Evolutionary conservation across 2,113 vertebrate species (phyloP).

Genomic region (Stigmatopora nigra): DNA sequence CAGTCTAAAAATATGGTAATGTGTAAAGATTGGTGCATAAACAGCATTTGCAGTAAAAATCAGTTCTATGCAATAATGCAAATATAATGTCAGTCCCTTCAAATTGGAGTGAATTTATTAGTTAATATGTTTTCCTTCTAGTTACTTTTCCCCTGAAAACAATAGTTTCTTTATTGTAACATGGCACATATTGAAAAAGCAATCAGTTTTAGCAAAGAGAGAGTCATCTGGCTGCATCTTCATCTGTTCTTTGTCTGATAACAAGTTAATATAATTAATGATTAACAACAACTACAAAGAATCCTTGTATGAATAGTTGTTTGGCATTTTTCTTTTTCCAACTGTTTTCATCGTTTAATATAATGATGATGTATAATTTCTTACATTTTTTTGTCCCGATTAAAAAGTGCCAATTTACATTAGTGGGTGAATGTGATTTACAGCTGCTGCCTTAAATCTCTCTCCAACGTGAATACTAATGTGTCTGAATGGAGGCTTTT

Average conservation of each 20-base stretch:
- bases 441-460: constrained; percentile 22
- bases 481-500: constrained; percentile 36
- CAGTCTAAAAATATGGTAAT: background rate
- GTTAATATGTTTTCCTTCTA: background rate
- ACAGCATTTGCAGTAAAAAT: background rate
- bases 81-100: background rate
- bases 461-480: constrained; percentile 53
- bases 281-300: background rate
- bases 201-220: background rate
- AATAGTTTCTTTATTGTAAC: background rate
- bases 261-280: constrained; percentile 5
- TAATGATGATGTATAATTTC: constrained; percentile 15
- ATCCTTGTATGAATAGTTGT: background rate
- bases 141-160: background rate
- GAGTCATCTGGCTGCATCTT: background rate
- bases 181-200: background rate
- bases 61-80: background rate
- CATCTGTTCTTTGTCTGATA: background rate
- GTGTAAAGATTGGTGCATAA: background rate
- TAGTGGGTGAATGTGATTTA: constrained; percentile 8
- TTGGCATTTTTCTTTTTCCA: background rate
- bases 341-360: constrained; percentile 14
- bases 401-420: constrained; percentile 27
- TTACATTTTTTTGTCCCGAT: constrained; percentile 20
- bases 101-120: background rate